phyloP scores from a whole-genome alignment of 2,113 vertebrate genomes.

The Carollia perspicillata region DNA sequence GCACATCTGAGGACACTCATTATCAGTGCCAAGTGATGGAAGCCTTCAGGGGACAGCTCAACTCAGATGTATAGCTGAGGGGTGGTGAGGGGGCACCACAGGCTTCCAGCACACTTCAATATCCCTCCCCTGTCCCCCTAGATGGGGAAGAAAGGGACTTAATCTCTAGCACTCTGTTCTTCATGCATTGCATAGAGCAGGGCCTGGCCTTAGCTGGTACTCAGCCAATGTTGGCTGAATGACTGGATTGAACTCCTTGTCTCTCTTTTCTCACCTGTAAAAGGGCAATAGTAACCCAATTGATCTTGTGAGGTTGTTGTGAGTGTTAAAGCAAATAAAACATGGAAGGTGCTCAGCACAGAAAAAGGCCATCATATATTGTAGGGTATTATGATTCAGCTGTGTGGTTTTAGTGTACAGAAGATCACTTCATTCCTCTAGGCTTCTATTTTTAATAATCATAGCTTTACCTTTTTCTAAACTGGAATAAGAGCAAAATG shows the following conservation, averaged over 20 bases:
- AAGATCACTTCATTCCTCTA: background rate
- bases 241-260: background rate
- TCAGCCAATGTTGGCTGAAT: background rate
- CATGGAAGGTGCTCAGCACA: background rate
- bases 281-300: background rate
- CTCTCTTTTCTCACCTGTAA: background rate
- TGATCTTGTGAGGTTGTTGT: background rate
- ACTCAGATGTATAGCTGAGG: background rate
- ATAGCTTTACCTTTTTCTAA: background rate
- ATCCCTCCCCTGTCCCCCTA: accelerated
- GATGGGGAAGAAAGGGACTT: background rate
- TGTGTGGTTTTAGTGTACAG: background rate
- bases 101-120: background rate
- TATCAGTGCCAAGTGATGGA: background rate
- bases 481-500: background rate
- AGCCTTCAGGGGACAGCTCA: background rate
- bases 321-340: background rate
- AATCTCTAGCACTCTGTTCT: background rate
- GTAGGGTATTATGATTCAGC: background rate
- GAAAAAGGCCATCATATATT: background rate
- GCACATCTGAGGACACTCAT: background rate
- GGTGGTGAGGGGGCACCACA: background rate
- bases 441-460: background rate
- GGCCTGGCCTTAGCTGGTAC: background rate
- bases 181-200: background rate